Evolutionary conservation across 1,140 invertebrate genomes (phyloP).

Genomic region (Drosophila sturtevanti): DNA sequence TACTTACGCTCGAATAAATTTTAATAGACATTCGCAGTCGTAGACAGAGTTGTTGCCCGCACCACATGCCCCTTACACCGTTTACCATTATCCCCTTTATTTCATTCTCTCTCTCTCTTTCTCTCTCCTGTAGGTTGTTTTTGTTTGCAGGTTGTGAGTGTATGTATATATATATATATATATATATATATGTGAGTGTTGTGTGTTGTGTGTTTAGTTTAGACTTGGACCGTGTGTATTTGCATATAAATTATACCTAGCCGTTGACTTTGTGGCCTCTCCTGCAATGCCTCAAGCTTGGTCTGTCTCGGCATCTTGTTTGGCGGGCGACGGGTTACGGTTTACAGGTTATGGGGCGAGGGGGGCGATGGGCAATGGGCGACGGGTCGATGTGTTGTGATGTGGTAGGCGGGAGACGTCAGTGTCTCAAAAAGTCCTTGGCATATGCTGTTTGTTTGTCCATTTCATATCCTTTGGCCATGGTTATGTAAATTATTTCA

Average conservation of each 20-base stretch:
- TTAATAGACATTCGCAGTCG: slow-evolving; percentile 76
- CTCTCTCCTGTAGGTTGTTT: slow-evolving; percentile 1
- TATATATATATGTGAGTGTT: slow-evolving; percentile 39
- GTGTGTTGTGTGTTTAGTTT: slow-evolving; percentile 42
- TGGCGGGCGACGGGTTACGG: not conserved
- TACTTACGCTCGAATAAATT: slow-evolving; percentile 80
- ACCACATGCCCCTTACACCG: not conserved
- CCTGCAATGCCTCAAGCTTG: slow-evolving; percentile 73
- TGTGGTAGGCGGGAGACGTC: not conserved
- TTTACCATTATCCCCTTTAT: not conserved
- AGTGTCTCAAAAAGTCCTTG: slow-evolving; percentile 28
- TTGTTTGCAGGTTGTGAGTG: slow-evolving; percentile 32
- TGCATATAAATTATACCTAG: slow-evolving; percentile 80
- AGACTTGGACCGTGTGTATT: slow-evolving; percentile 74
- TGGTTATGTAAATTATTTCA: slow-evolving; percentile 78
- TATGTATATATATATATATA: slow-evolving; percentile 41
- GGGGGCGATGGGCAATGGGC: no score
- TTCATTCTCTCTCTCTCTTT: not conserved
- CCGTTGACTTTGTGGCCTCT: slow-evolving; percentile 77
- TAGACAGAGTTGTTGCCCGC: slow-evolving; percentile 29
- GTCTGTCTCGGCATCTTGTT: slow-evolving; percentile 28
- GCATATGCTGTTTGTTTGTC: slow-evolving; percentile 75
- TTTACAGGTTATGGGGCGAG: not conserved
- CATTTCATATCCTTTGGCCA: slow-evolving; percentile 75
- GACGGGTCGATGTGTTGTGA: not conserved